Evolutionary conservation across 2,888 invertebrate species (phyloP).

Genomic region (Chrysomela aeneicollis): DNA sequence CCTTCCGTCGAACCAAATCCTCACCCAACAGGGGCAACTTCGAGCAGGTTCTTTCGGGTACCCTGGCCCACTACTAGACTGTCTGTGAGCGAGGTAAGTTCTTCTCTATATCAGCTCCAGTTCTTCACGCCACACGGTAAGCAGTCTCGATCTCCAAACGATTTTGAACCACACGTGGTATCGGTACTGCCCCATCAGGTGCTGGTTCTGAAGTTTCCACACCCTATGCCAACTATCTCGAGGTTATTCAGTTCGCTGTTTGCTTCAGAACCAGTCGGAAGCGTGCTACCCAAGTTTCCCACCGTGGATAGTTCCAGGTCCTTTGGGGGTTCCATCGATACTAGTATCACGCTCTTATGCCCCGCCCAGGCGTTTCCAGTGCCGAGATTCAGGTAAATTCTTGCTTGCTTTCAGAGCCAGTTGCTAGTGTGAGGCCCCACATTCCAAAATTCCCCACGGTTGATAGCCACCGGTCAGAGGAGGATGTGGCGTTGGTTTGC

Average conservation of each 20-base stretch:
- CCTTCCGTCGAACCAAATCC: slow-evolving; percentile 45
- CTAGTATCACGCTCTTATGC: slow-evolving; percentile 66
- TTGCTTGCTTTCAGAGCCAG: slow-evolving; percentile 56
- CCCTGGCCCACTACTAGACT: slow-evolving; percentile 52
- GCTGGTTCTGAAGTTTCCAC: no score
- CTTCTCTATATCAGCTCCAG: slow-evolving; percentile 6
- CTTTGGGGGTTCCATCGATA: slow-evolving; percentile 63
- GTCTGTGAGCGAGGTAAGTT: slow-evolving; percentile 46
- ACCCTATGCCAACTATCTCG: no score
- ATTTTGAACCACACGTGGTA: no score
- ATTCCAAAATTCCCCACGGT: slow-evolving; percentile 61
- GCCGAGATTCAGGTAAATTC: slow-evolving; percentile 70
- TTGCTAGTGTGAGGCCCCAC: slow-evolving; percentile 63
- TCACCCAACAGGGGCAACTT: no score
- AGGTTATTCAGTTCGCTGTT: slow-evolving; percentile 16
- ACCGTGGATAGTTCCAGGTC: slow-evolving; percentile 65
- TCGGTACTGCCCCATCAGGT: no score
- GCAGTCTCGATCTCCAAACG: no score
- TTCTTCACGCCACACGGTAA: background rate
- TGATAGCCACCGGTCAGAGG: no score
- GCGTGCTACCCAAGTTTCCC: slow-evolving; percentile 68
- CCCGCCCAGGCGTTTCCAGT: slow-evolving; percentile 77
- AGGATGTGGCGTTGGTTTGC: background rate
- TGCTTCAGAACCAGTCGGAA: slow-evolving; percentile 64
- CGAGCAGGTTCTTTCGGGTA: slow-evolving; percentile 57